phyloP scores from a whole-genome alignment of 2,888 invertebrate genomes.

The Boloria euphrosyne region DNA sequence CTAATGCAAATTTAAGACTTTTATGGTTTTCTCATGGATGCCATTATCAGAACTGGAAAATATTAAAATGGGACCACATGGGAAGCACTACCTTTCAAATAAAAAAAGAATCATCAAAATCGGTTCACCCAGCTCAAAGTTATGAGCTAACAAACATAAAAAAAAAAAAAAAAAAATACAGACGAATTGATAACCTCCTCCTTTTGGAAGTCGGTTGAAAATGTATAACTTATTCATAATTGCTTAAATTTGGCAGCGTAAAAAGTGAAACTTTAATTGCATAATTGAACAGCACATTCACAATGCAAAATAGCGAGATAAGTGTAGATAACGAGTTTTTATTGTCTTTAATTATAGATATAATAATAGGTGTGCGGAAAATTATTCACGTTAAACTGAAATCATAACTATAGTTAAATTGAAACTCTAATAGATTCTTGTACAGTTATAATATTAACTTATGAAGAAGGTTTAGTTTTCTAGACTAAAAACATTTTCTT shows the following conservation, averaged over 20 bases:
- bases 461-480: not conserved
- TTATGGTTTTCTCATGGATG: too few species aligned
- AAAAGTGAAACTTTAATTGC: constrained; percentile 28
- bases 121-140: too few species aligned
- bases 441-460: not conserved
- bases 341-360: constrained; percentile 27
- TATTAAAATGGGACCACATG: too few species aligned
- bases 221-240: constrained; percentile 22
- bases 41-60: too few species aligned
- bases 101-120: too few species aligned
- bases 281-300: constrained; percentile 25
- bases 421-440: not conserved
- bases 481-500: not conserved
- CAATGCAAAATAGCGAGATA: constrained; percentile 20
- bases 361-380: constrained; percentile 6
- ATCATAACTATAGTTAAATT: not conserved
- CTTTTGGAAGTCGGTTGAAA: too few species aligned
- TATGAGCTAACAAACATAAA: too few species aligned
- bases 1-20: too few species aligned
- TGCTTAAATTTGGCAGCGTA: constrained; percentile 22
- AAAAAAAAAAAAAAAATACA: too few species aligned
- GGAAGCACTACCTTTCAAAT: too few species aligned
- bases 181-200: too few species aligned
- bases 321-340: constrained; percentile 26
- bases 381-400: not conserved